Conservation (phyloP, 2,797 vertebrate genomes). For the Rhabdophis nuchalis region DNA sequence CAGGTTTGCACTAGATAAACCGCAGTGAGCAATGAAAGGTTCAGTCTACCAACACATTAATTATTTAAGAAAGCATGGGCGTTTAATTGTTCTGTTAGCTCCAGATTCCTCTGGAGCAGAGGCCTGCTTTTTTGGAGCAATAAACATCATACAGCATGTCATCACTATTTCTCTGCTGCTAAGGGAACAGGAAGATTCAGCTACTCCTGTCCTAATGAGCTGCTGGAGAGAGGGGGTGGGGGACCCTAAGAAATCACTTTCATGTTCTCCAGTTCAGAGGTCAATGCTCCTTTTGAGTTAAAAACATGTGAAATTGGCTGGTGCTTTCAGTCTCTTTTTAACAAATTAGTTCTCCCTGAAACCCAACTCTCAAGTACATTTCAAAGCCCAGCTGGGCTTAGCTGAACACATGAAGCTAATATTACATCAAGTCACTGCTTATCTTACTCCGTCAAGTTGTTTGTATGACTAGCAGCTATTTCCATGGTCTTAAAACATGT, state of each 20-base stretch:
- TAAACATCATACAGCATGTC: background rate
- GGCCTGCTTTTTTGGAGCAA: background rate
- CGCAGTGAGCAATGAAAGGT: background rate
- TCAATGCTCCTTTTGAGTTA: background rate
- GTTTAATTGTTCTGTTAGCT: background rate
- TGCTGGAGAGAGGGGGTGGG: background rate
- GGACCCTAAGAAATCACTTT: background rate
- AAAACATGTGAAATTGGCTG: background rate
- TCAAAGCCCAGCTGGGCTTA: background rate
- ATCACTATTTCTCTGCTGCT: background rate
- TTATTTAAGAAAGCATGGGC: background rate
- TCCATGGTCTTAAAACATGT: background rate
- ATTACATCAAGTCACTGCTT: background rate
- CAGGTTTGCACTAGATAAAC: slow-evolving; percentile 4
- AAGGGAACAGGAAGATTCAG: background rate
- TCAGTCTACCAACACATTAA: background rate
- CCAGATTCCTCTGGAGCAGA: background rate
- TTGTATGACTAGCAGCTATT: background rate
- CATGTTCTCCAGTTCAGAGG: background rate
- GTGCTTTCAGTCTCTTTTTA: background rate
- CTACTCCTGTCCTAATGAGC: background rate
- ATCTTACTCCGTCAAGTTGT: background rate
- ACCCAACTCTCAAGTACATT: background rate
- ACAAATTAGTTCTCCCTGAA: background rate
- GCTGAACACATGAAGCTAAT: background rate